Conservation (phyloP, 23 tunicate species). For the Styela plicata region DNA sequence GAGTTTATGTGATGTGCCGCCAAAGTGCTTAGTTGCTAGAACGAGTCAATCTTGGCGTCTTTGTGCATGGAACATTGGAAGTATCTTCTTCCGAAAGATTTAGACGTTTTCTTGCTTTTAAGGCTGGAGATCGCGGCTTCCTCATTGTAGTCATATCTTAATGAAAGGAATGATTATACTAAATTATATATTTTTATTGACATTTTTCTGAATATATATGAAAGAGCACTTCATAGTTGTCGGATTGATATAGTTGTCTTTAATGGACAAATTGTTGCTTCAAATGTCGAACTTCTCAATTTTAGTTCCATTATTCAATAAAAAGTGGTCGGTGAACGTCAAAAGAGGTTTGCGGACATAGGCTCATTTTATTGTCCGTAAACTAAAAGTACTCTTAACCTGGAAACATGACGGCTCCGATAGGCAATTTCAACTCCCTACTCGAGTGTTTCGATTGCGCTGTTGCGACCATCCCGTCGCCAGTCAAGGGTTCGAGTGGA, state of each 20-base stretch:
- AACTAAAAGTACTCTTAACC: not conserved
- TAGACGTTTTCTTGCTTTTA: not conserved
- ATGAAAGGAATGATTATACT: not conserved
- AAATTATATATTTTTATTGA: no score
- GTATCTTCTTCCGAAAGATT: not conserved
- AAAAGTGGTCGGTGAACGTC: not conserved
- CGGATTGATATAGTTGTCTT: no score
- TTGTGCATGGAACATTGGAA: not conserved
- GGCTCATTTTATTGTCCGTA: not conserved
- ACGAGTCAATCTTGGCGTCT: not conserved
- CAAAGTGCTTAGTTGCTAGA: not conserved
- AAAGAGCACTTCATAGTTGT: not conserved
- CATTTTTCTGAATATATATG: no score
- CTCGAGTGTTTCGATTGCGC: not conserved
- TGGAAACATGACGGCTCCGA: not conserved
- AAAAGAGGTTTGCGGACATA: not conserved
- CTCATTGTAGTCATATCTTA: not conserved
- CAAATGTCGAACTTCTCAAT: not conserved
- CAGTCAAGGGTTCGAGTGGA: not conserved
- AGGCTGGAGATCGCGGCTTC: not conserved
- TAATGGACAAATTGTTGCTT: not conserved
- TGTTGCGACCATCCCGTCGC: conserved; percentile 1
- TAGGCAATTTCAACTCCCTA: not conserved
- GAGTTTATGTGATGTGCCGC: no score
- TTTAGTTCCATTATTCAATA: not conserved